These are phyloP conservation scores for Ashinkailepas kermadecensis DNA, from an alignment of 2,888 invertebrate genomes.

Conservation along the genomic window DNA sequence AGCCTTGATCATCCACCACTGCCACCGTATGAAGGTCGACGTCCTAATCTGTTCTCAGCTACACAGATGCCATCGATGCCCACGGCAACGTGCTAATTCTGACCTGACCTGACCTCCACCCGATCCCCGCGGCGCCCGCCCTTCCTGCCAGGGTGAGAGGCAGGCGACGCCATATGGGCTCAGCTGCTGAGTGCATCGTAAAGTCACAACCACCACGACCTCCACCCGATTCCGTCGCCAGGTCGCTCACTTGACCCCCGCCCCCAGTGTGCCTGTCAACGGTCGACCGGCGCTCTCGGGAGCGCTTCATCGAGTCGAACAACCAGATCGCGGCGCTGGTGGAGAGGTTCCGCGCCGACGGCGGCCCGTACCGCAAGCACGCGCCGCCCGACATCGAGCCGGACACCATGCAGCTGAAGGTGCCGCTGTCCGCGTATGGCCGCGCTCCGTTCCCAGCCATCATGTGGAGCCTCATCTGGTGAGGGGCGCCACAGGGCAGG, in stretches of 20 bases:
- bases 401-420: conserved; percentile 49
- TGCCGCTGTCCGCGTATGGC: conserved; percentile 65
- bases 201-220: too few relatives aligned
- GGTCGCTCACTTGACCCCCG: too few relatives aligned
- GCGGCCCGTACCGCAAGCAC: conserved; percentile 62
- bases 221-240: too few relatives aligned
- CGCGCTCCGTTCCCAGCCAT: conserved; percentile 60
- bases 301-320: conserved; percentile 86
- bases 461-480: conserved; percentile 54
- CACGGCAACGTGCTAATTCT: background rate
- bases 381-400: conserved; percentile 38
- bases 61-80: too few relatives aligned
- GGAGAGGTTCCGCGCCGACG: conserved; percentile 82
- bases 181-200: too few relatives aligned
- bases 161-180: too few relatives aligned
- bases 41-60: too few relatives aligned
- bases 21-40: too few relatives aligned
- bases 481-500: conserved; percentile 26
- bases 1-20: too few relatives aligned
- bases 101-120: background rate
- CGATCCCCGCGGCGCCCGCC: conserved; percentile 33
- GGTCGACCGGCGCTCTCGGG: conserved; percentile 71
- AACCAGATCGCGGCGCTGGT: conserved; percentile 86
- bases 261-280: conserved; percentile 63
- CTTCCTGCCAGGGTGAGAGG: too few relatives aligned